A percentile compares a stretch with the other conserved stretches of the same genome.
phyloP scores from a whole-genome alignment of 2,113 vertebrate species.

The Periophthalmus modestus region DNA sequence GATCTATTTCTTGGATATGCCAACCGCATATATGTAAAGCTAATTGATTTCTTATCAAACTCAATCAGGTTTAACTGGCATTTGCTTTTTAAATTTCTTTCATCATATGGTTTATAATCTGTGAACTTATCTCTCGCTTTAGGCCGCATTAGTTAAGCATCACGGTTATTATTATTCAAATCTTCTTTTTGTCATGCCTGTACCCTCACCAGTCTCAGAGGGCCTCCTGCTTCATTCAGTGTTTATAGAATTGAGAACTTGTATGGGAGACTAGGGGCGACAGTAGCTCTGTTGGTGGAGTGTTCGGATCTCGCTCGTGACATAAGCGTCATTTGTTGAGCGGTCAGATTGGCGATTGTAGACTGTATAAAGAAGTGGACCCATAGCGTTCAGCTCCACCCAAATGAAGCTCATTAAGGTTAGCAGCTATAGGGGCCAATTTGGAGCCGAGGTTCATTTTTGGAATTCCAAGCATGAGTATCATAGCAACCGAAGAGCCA shows the following conservation, averaged over 20 bases:
- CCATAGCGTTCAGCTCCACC: too few relatives aligned
- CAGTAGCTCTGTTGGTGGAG: too few relatives aligned
- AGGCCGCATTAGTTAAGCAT: slow-evolving; percentile 23
- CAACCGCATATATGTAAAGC: slow-evolving; percentile 28
- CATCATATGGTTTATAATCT: slow-evolving; percentile 14
- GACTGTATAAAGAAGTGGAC: too few relatives aligned
- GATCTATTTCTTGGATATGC: slow-evolving; percentile 34
- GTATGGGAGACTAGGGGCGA: background rate
- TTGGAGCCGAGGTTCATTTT: too few relatives aligned
- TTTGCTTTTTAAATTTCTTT: slow-evolving; percentile 37
- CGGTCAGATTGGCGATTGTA: too few relatives aligned
- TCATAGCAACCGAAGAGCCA: too few relatives aligned
- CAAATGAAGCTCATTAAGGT: too few relatives aligned
- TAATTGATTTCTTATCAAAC: slow-evolving; percentile 67
- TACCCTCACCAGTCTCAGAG: slow-evolving; percentile 35
- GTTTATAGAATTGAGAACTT: background rate
- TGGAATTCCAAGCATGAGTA: too few relatives aligned
- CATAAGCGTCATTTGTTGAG: too few relatives aligned
- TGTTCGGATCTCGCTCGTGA: too few relatives aligned
- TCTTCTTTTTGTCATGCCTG: slow-evolving; percentile 37
- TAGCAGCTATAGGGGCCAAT: too few relatives aligned
- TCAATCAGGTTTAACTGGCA: slow-evolving; percentile 42
- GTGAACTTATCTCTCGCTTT: slow-evolving; percentile 29
- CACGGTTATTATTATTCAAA: slow-evolving; percentile 61
- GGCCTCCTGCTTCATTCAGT: slow-evolving; percentile 37